Percentiles rank a stretch among this genome's conserved stretches.
Evolutionary conservation across 37 sponge, comb jelly and placozoan genomes (phyloP).

Genomic region (Aplysina aerophoba): DNA sequence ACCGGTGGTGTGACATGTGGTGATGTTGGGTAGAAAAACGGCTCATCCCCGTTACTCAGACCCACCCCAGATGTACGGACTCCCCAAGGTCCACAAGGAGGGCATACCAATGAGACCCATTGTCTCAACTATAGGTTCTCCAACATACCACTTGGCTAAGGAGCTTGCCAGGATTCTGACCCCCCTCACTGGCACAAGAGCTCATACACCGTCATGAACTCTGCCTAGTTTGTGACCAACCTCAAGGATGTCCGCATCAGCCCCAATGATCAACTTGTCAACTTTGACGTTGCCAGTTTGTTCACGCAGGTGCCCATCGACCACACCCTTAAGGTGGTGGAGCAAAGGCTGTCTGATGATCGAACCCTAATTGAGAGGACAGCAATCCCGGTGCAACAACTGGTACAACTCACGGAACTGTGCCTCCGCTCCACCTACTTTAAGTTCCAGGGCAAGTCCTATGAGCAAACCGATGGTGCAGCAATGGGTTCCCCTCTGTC

Average conservation of each 20-base stretch:
- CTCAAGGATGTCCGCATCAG: neutral
- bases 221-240: neutral
- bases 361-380: neutral
- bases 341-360: neutral
- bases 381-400: neutral
- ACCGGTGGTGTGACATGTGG: too few relatives aligned
- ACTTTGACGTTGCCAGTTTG: conserved; percentile 6
- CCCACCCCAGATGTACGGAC: too few relatives aligned
- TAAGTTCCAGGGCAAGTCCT: conserved; percentile 9
- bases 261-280: neutral
- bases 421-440: conserved; percentile 28
- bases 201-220: neutral
- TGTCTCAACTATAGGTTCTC: neutral
- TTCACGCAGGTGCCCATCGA: conserved; percentile 16
- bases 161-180: conserved; percentile 8
- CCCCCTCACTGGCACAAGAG: neutral
- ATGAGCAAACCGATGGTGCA: conserved; percentile 26
- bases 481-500: conserved; percentile 47
- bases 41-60: too few relatives aligned
- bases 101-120: neutral
- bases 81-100: conserved; percentile 1
- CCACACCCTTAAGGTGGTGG: neutral
- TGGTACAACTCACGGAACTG: neutral
- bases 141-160: neutral
- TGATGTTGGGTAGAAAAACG: too few relatives aligned